These are phyloP conservation scores for Pyrrhia umbra DNA, from an alignment of 2,888 invertebrate species.

Conservation along the genomic window DNA sequence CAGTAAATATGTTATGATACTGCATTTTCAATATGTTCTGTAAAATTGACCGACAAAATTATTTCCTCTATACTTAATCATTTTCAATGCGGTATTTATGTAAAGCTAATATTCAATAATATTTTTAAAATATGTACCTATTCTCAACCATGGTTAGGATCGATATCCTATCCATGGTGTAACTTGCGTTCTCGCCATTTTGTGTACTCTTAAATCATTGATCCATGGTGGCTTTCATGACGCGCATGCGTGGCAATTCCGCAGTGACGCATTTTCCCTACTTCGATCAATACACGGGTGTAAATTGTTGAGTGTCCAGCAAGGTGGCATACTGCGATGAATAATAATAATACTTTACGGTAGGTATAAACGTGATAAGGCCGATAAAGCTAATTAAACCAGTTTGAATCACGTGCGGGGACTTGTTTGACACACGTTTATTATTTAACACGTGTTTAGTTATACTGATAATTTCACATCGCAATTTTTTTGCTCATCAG, in stretches of 20 bases:
- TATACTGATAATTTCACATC: background rate
- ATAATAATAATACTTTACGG: slow-evolving; percentile 30
- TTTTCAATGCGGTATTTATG: too few relatives aligned
- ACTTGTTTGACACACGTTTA: background rate
- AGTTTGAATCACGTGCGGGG: slow-evolving; percentile 22
- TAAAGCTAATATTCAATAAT: too few relatives aligned
- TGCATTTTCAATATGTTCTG: background rate
- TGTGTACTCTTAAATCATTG: slow-evolving; percentile 47
- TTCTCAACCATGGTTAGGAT: too few relatives aligned
- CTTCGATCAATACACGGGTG: slow-evolving; percentile 31
- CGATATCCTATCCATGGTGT: too few relatives aligned
- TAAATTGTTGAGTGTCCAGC: background rate
- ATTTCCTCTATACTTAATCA: too few relatives aligned
- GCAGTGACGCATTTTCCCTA: slow-evolving; percentile 39
- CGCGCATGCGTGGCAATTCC: slow-evolving; percentile 49
- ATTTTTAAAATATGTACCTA: background rate
- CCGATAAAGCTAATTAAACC: slow-evolving; percentile 1
- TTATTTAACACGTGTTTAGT: slow-evolving; percentile 21
- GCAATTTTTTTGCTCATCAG: slow-evolving; percentile 65
- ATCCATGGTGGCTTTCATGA: slow-evolving; percentile 39
- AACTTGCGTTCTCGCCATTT: too few relatives aligned
- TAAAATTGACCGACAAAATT: too few relatives aligned
- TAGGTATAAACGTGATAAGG: slow-evolving; percentile 27
- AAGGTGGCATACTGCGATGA: background rate
- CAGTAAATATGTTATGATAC: background rate